phyloP scores from a whole-genome alignment of 2,888 invertebrate species.

The Dicyrtomina minuta region DNA sequence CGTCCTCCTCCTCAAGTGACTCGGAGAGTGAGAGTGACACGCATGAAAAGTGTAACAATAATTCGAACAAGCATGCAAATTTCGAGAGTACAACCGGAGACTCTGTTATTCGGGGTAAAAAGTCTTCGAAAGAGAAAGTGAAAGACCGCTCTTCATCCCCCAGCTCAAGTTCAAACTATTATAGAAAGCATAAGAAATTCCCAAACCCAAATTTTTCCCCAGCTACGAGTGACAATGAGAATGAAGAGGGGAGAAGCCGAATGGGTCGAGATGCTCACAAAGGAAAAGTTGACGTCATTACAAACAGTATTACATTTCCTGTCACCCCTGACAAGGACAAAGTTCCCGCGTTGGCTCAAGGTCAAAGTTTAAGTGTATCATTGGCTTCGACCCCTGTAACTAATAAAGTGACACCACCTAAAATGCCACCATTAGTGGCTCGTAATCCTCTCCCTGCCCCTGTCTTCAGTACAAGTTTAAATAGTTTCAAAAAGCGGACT shows the following conservation, averaged over 20 bases:
- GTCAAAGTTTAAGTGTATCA: no score
- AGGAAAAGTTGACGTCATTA: no score
- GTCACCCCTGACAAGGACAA: no score
- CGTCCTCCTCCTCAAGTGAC: not conserved
- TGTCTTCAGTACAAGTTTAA: conserved; percentile 48
- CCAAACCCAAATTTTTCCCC: no score
- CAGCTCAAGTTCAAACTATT: no score
- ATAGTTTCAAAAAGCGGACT: conserved; percentile 42
- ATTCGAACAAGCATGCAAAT: not conserved
- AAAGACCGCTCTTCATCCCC: not conserved
- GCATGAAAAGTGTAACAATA: not conserved
- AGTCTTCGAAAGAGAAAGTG: not conserved
- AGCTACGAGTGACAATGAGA: no score
- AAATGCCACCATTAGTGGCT: not conserved
- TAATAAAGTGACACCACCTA: conserved; percentile 9
- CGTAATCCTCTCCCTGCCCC: no score
- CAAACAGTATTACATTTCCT: no score
- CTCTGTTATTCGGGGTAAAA: not conserved
- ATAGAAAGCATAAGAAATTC: no score
- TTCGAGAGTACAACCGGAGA: not conserved
- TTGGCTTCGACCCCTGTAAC: not conserved
- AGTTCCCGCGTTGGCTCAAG: no score
- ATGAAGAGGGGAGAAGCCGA: conserved; percentile 10
- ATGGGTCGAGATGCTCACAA: no score
- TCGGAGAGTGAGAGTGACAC: not conserved